Evolutionary conservation across 2,797 vertebrate species (phyloP).

Genomic region (Tenualosa thibaudeaui): DNA sequence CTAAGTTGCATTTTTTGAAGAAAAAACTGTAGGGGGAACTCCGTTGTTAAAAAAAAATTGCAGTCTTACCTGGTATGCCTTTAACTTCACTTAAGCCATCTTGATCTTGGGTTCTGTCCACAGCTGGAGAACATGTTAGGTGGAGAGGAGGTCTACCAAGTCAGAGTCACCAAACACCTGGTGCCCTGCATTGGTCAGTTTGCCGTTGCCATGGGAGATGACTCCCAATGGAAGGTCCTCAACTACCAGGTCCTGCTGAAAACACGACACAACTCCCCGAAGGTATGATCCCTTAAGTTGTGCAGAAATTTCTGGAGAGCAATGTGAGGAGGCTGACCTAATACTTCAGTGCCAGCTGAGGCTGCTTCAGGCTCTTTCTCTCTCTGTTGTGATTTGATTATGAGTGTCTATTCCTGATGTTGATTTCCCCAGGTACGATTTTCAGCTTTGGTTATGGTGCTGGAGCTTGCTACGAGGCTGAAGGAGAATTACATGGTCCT

Average conservation of each 20-base stretch:
- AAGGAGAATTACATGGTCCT: constrained; percentile 92
- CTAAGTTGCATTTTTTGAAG: no score
- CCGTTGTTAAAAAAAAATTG: no score
- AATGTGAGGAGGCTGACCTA: not conserved
- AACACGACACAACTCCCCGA: constrained; percentile 81
- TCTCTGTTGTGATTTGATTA: not conserved
- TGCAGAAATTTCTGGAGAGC: not conserved
- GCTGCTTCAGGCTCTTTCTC: not conserved
- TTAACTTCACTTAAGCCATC: not conserved
- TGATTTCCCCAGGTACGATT: constrained; percentile 81
- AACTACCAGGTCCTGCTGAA: constrained; percentile 94
- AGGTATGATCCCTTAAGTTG: constrained; percentile 68
- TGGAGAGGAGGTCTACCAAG: constrained; percentile 79
- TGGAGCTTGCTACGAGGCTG: constrained; percentile 85
- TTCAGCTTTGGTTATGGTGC: constrained; percentile 83
- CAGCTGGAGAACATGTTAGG: constrained; percentile 90
- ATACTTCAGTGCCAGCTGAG: not conserved
- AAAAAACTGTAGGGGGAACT: no score
- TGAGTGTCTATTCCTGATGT: not conserved
- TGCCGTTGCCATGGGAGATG: constrained; percentile 85
- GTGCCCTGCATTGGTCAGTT: constrained; percentile 91
- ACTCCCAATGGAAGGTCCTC: constrained; percentile 90
- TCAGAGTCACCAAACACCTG: constrained; percentile 77
- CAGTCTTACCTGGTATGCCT: no score
- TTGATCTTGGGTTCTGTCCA: not conserved